These are phyloP conservation scores for Microplitis mediator DNA, from an alignment of 1,140 invertebrate species.

Conservation along the genomic window DNA sequence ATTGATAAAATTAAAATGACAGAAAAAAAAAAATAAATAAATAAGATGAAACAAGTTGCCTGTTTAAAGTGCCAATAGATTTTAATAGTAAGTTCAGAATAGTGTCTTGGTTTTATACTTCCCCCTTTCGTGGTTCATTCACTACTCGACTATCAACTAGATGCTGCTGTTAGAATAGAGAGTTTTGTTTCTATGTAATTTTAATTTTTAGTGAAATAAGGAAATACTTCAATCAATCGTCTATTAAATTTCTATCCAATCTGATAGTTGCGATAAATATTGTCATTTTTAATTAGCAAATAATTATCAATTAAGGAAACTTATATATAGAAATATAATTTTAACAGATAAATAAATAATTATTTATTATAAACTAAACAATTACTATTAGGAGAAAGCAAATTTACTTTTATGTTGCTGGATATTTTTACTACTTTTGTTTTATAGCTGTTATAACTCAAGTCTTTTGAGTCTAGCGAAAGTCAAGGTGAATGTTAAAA, in stretches of 20 bases:
- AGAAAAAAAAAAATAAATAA: neutral
- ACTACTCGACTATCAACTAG: neutral
- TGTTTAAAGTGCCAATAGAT: neutral
- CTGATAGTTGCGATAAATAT: too few species aligned
- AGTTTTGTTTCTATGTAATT: neutral
- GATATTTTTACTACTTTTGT: neutral
- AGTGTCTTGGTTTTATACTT: constrained; percentile 5
- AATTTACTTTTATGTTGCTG: neutral
- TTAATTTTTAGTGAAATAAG: neutral
- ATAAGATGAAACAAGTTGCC: neutral
- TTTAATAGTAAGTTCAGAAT: neutral
- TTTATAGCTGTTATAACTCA: neutral
- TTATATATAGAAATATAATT: neutral
- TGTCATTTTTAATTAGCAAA: too few species aligned
- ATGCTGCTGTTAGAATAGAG: neutral
- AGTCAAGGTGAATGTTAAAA: constrained; percentile 19
- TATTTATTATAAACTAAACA: neutral
- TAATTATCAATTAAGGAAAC: too few species aligned
- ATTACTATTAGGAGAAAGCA: neutral
- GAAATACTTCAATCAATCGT: neutral
- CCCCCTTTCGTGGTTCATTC: neutral
- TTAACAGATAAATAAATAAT: neutral
- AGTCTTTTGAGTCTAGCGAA: constrained; percentile 8
- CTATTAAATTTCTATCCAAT: too few species aligned
- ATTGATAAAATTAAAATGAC: neutral